Conservation (phyloP, 2,113 vertebrate species). For the Amia ocellicauda region DNA sequence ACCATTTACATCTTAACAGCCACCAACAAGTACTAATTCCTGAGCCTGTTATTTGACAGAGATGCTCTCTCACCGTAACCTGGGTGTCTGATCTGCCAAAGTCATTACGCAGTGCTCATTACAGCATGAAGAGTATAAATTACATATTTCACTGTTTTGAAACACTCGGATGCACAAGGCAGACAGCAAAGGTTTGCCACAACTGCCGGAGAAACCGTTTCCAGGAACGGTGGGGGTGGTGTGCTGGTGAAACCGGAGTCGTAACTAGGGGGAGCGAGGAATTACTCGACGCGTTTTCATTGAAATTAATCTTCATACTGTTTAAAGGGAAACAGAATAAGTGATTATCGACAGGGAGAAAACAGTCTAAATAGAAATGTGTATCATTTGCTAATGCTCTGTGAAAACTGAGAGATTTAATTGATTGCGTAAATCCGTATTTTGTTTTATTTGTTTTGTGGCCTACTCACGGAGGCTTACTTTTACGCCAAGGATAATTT, state of each 20-base stretch:
- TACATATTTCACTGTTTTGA: conserved; percentile 63
- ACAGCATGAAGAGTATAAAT: conserved; percentile 52
- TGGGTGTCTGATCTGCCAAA: conserved; percentile 49
- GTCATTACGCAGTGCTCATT: conserved; percentile 53
- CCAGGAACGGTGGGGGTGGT: background rate
- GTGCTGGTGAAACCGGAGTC: background rate
- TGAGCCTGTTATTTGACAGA: background rate
- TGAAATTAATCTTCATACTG: conserved; percentile 39
- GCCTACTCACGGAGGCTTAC: too few relatives aligned
- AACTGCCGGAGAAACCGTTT: background rate
- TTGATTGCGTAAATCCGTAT: too few relatives aligned
- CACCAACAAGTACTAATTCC: conserved; percentile 13
- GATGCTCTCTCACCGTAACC: conserved; percentile 14
- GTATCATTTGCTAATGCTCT: too few relatives aligned
- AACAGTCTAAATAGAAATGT: too few relatives aligned
- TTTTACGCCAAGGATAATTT: too few relatives aligned
- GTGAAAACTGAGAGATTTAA: too few relatives aligned
- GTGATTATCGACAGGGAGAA: background rate
- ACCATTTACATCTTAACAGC: background rate
- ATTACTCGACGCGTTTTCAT: conserved; percentile 22
- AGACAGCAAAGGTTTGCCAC: conserved; percentile 56
- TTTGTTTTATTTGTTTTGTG: too few relatives aligned
- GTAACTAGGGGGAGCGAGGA: background rate
- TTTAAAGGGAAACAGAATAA: background rate
- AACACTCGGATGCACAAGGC: conserved; percentile 57